Percentiles rank a stretch among this genome's conserved stretches.
These are phyloP conservation scores for Oscheius sp. DNA, from an alignment of 2,888 invertebrate species.

Conservation along the genomic window DNA sequence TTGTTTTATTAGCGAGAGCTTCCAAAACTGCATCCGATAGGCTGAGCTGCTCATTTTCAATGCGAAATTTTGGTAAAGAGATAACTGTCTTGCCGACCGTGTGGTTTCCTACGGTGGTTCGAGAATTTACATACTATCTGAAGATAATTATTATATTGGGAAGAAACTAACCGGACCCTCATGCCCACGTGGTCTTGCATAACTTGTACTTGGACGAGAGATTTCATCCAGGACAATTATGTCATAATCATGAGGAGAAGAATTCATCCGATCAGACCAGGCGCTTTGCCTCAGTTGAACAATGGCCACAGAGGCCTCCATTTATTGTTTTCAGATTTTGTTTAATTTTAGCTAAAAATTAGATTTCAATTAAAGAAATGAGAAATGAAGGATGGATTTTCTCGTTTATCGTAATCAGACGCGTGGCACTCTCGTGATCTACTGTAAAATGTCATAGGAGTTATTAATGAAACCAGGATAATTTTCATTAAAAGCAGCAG, in stretches of 20 bases:
- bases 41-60: constrained; percentile 21
- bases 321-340: background rate
- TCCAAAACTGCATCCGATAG: constrained; percentile 33
- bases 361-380: too few relatives aligned
- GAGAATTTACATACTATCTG: constrained; percentile 38
- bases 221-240: constrained; percentile 31
- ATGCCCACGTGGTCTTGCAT: background rate
- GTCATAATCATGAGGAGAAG: constrained; percentile 36
- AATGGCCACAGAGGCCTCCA: constrained; percentile 39
- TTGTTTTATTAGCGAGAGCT: constrained; percentile 21
- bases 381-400: too few relatives aligned
- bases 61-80: constrained; percentile 40
- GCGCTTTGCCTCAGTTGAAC: constrained; percentile 28
- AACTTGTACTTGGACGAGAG: constrained; percentile 27
- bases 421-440: too few relatives aligned
- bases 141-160: background rate
- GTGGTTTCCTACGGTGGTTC: constrained; percentile 51
- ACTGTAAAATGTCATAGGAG: too few relatives aligned
- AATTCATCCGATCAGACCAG: constrained; percentile 29
- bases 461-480: too few relatives aligned
- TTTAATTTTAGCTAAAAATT: too few relatives aligned
- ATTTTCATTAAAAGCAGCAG: too few relatives aligned
- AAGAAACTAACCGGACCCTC: background rate
- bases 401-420: too few relatives aligned
- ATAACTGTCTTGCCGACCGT: constrained; percentile 45